These are phyloP conservation scores for Sinocyclocheilus anshuiensis DNA, from an alignment of 2,113 vertebrate genomes.

Conservation along the genomic window DNA sequence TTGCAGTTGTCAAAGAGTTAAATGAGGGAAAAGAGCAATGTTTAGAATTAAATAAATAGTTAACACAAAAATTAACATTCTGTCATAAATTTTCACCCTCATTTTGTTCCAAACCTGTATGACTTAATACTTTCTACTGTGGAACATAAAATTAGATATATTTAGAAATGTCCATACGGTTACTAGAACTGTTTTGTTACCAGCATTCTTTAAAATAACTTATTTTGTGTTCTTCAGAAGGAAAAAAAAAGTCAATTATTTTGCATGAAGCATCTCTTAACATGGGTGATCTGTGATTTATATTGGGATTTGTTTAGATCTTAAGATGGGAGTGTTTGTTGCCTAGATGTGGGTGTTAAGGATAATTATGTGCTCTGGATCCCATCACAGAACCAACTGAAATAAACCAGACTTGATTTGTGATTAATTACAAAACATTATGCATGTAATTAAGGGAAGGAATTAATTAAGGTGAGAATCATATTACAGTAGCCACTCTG, in stretches of 20 bases:
- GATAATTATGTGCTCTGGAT: neutral
- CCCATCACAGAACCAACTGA: constrained; percentile 4
- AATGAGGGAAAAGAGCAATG: neutral
- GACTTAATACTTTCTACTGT: neutral
- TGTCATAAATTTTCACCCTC: neutral
- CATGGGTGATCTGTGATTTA: neutral
- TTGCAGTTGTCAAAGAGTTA: neutral
- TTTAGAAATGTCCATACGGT: neutral
- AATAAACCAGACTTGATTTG: constrained; percentile 8
- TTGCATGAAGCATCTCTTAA: neutral
- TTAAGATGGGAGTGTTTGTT: neutral
- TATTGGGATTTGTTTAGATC: neutral
- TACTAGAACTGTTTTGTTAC: neutral
- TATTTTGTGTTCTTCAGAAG: neutral
- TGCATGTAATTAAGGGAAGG: neutral
- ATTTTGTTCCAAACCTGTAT: neutral
- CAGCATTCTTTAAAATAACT: neutral
- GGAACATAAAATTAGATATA: neutral
- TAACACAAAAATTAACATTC: neutral
- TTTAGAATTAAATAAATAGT: neutral
- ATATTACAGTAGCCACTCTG: neutral
- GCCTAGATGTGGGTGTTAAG: neutral
- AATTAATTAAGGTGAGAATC: neutral
- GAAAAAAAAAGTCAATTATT: neutral
- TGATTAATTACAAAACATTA: neutral